Evolutionary conservation across 2,888 invertebrate genomes (phyloP).

Genomic region (Parnassius orleans): DNA sequence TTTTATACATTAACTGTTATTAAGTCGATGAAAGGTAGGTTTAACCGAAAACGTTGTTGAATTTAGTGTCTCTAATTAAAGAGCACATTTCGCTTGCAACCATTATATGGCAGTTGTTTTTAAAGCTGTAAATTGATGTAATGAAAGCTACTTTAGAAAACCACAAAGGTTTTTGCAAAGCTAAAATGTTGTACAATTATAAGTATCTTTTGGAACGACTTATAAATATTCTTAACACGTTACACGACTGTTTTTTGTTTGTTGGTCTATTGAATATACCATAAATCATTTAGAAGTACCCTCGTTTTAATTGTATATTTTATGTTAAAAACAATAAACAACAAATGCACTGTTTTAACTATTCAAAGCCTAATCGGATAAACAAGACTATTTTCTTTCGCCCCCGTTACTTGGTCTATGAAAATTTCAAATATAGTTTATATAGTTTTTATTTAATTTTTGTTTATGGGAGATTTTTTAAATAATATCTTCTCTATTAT

Average conservation of each 20-base stretch:
- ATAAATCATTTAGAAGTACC: constrained; percentile 11
- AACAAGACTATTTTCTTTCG: no score
- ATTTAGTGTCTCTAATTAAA: constrained; percentile 17
- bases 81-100: background rate
- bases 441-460: no score
- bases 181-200: constrained; percentile 3
- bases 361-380: no score
- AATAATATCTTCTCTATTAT: no score
- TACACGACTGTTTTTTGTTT: constrained; percentile 1
- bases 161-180: constrained; percentile 11
- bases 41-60: constrained; percentile 1
- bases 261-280: constrained; percentile 4
- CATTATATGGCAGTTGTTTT: background rate
- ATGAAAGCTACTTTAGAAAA: constrained; percentile 12
- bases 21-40: no score
- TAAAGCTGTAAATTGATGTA: constrained; percentile 9
- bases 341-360: background rate
- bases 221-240: constrained; percentile 17
- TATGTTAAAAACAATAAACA: background rate
- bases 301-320: background rate
- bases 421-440: no score
- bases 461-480: no score
- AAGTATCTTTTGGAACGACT: constrained; percentile 6
- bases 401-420: no score
- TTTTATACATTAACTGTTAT: no score